Conservation (phyloP, 2,113 vertebrate genomes). For the Pomatorhinus ruficollis region DNA sequence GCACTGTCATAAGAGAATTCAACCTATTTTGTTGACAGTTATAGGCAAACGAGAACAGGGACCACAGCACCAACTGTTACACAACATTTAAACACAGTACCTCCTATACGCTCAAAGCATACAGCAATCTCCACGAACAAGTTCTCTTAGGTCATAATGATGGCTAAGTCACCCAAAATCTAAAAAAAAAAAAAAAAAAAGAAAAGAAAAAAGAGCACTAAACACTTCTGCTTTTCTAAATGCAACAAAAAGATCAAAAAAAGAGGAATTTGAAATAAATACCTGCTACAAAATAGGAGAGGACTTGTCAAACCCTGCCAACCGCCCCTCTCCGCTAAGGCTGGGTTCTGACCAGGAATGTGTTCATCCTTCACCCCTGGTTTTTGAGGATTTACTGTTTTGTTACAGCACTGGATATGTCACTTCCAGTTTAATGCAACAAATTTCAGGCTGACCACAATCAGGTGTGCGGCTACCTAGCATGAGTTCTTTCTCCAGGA, state of each 20-base stretch:
- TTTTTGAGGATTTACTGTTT: neutral
- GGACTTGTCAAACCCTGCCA: neutral
- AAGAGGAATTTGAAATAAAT: neutral
- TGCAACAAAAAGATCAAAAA: neutral
- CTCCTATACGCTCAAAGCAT: neutral
- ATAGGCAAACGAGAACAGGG: neutral
- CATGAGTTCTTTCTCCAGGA: neutral
- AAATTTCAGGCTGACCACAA: neutral
- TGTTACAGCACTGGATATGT: neutral
- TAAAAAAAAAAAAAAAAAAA: neutral
- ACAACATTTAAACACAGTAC: neutral
- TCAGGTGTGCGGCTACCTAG: neutral
- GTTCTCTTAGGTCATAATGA: neutral
- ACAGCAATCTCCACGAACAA: neutral
- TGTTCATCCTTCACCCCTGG: neutral
- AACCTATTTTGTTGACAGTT: neutral
- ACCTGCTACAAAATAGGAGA: neutral
- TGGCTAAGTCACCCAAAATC: neutral
- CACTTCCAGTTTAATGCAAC: neutral
- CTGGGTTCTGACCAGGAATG: neutral
- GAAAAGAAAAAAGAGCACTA: neutral
- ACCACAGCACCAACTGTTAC: neutral
- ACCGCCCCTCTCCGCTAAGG: neutral
- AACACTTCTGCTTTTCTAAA: neutral
- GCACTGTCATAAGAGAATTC: neutral